These are phyloP conservation scores for Knipowitschia caucasica DNA, from an alignment of 2,797 vertebrate species.

Conservation along the genomic window DNA sequence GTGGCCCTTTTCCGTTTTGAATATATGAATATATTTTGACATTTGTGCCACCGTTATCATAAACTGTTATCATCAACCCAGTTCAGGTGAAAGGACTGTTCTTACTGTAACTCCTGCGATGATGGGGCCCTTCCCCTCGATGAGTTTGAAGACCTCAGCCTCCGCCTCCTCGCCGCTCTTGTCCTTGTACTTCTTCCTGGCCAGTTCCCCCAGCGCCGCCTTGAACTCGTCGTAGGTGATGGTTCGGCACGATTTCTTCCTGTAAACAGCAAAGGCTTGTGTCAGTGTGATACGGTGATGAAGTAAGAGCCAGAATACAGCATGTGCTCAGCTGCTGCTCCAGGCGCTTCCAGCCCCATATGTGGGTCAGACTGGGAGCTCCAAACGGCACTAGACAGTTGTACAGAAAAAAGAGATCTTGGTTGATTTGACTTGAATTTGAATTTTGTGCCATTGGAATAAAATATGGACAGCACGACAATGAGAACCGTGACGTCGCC, in stretches of 20 bases:
- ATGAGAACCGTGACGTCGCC: too few relatives aligned
- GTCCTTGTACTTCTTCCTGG: slow-evolving; percentile 89
- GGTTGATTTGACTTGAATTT: too few relatives aligned
- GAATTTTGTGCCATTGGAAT: too few relatives aligned
- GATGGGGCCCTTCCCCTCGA: slow-evolving; percentile 88
- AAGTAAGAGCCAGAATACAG: slow-evolving; percentile 7
- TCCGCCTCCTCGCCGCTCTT: slow-evolving; percentile 87
- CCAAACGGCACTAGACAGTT: slow-evolving; percentile 28
- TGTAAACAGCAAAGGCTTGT: slow-evolving; percentile 41
- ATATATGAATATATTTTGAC: too few relatives aligned
- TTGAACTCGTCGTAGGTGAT: slow-evolving; percentile 94
- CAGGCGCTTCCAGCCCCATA: not conserved
- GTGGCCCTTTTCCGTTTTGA: too few relatives aligned
- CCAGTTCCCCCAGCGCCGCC: slow-evolving; percentile 86
- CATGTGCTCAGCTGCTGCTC: slow-evolving; percentile 2
- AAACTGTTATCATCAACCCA: too few relatives aligned
- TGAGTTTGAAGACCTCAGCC: slow-evolving; percentile 84
- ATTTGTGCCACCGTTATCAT: too few relatives aligned
- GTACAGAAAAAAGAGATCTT: too few relatives aligned
- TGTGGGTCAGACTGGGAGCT: slow-evolving; percentile 11
- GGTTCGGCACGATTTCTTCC: slow-evolving; percentile 88
- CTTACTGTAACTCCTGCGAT: slow-evolving; percentile 84
- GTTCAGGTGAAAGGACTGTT: too few relatives aligned
- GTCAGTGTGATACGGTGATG: not conserved
- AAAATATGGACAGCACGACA: too few relatives aligned